These are phyloP conservation scores for Amphibalanus amphitrite DNA, from an alignment of 1,140 invertebrate genomes.

Conservation along the genomic window DNA sequence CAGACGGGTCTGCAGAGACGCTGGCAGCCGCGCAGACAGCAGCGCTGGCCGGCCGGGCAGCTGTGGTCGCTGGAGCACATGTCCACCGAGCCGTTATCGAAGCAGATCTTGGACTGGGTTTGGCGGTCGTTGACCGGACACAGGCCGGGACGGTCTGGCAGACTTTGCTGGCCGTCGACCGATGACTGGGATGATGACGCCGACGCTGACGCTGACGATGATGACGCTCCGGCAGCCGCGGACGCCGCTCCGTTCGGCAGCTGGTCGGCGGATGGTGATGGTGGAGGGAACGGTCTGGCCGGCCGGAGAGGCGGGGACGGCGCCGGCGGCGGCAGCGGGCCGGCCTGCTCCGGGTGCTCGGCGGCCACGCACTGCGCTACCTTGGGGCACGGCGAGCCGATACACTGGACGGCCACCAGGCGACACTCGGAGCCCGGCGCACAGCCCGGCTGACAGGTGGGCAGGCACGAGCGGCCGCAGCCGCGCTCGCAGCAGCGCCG, in stretches of 20 bases:
- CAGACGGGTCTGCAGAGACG: neutral
- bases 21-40: neutral
- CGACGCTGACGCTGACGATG: too few species aligned
- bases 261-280: too few species aligned
- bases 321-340: too few species aligned
- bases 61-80: neutral
- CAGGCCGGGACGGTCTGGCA: too few species aligned
- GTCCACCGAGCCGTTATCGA: neutral
- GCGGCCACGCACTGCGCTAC: neutral
- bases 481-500: neutral
- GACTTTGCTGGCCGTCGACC: too few species aligned
- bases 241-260: too few species aligned
- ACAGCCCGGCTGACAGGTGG: neutral
- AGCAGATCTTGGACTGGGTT: neutral
- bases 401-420: neutral
- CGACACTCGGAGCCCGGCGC: neutral
- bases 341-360: neutral
- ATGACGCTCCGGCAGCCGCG: too few species aligned
- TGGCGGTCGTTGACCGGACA: neutral
- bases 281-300: too few species aligned
- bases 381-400: neutral
- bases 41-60: neutral
- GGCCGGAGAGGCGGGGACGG: too few species aligned
- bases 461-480: neutral
- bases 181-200: neutral